A percentile compares a stretch with the other conserved stretches of the same genome.
phyloP scores from a whole-genome alignment of 2,113 vertebrate genomes.

The Leptobrachium ailaonicum region DNA sequence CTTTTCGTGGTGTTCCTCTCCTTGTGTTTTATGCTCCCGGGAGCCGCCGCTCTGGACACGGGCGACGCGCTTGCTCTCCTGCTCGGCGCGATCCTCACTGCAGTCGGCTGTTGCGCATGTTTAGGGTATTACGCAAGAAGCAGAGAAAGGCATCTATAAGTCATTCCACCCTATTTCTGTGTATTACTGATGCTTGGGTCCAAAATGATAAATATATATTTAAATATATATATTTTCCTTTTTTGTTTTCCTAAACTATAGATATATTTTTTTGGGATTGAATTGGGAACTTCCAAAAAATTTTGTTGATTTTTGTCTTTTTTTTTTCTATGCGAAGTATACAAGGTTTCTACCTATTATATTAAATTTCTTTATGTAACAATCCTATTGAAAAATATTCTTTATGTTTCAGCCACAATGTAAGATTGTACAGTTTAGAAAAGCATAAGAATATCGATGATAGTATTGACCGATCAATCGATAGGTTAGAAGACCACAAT shows the following conservation, averaged over 20 bases:
- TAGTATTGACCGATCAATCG: too few species aligned
- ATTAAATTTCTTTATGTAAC: too few species aligned
- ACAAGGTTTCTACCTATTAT: too few species aligned
- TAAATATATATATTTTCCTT: not conserved
- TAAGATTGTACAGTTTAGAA: too few species aligned
- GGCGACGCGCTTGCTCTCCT: conserved; percentile 85
- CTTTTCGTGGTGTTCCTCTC: conserved; percentile 57
- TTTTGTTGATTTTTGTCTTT: not conserved
- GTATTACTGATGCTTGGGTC: not conserved
- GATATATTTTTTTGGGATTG: not conserved
- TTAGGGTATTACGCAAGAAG: conserved; percentile 87
- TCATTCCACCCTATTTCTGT: not conserved
- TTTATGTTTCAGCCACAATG: too few species aligned
- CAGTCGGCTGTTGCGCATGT: conserved; percentile 82
- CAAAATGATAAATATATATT: not conserved
- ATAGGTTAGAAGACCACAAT: too few species aligned
- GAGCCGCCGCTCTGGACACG: conserved; percentile 79
- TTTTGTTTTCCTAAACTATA: not conserved
- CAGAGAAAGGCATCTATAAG: conserved; percentile 74
- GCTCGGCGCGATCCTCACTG: conserved; percentile 71
- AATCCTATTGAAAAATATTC: too few species aligned
- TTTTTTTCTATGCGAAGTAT: not conserved
- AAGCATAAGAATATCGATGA: too few species aligned
- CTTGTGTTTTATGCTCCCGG: conserved; percentile 67
- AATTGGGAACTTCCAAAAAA: not conserved